Base-by-base conservation (phyloP, 2,888 invertebrate genomes). In the Drosophila percnosoma region DNA sequence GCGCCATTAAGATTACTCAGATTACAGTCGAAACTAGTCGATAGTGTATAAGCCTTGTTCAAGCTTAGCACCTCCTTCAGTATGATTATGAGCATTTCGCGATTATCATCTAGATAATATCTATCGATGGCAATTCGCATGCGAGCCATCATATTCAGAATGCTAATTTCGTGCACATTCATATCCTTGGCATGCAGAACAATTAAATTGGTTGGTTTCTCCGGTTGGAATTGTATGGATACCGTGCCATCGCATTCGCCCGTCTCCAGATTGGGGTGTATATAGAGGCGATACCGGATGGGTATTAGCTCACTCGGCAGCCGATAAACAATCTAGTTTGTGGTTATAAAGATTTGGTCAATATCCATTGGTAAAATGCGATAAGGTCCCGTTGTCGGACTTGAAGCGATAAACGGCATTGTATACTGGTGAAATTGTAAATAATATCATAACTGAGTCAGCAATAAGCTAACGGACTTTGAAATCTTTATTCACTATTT, bases 1-100 rank as follows among this genome's bases (percentile, higher is more conserved):
- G 96, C 94, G 24, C 97, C 97, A 68, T 95, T 94, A 83, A 96
- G 95, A 68, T 95, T 95, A 70, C 94, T 95, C 87, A 97, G 93
- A 67, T 94, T 94, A 2, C 97, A 96, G 70, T 93, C 92, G 86
- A 95, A 97, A 62, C 95, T 93, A 54, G 96, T 94, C 40, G 93
- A 91, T 7, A 97, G 90, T 24, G 92, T 93, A 87, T 95, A 95
- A 24, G 91, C 92, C 69, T 85, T 83, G n/a, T 90, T 92, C 51
- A 71, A 42, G 21, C 73, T 66, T 36, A 95, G 82, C 42, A 91
- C 72, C 36, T 92, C 82, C 42, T 87, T 73, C 54, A 94, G 82
- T 45, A 92, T 84, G 24, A 95, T 91, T 2, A 91, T 79, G 4
- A 94, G 75, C 55, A 94, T 84, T 75, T 95, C 93, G 59, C 93